A percentile compares a stretch with the other conserved stretches of the same genome.
These are phyloP conservation scores for Sebastes trivittatus DNA, from an alignment of 2,797 vertebrate genomes.

Conservation along the genomic window DNA sequence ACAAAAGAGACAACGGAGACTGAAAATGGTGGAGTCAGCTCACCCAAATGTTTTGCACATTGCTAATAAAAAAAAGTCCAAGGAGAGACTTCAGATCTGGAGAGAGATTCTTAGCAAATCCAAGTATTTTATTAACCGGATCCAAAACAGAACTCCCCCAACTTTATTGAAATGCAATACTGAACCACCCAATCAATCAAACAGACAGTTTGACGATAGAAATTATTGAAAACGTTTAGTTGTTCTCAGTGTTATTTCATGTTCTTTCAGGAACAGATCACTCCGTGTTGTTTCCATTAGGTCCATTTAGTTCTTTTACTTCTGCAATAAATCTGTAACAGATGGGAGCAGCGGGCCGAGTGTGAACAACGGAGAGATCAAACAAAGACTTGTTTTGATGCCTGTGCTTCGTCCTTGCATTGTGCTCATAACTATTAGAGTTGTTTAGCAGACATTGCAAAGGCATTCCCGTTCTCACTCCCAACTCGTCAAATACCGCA, in stretches of 20 bases:
- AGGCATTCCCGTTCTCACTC: too few relatives aligned
- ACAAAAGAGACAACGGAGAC: not conserved
- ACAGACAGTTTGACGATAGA: not conserved
- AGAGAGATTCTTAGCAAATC: not conserved
- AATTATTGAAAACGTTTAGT: not conserved
- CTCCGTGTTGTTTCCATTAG: not conserved
- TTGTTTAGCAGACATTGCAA: not conserved
- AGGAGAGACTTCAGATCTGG: not conserved
- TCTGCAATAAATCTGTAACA: conserved; percentile 23
- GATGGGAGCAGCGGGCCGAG: conserved; percentile 11
- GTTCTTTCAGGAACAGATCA: not conserved
- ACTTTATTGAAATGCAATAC: not conserved
- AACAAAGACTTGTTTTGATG: not conserved
- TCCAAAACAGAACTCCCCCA: not conserved
- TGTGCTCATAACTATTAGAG: not conserved
- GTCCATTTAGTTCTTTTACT: not conserved
- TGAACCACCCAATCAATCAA: not conserved
- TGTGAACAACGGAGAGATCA: not conserved
- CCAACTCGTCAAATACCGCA: too few relatives aligned
- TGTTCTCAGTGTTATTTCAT: not conserved
- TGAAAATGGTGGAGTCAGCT: not conserved
- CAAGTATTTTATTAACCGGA: not conserved
- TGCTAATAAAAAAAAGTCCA: not conserved
- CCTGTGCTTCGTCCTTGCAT: not conserved
- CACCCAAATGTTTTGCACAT: not conserved